These are phyloP conservation scores for Chalcis sispes DNA, from an alignment of 2,888 invertebrate genomes.

Conservation along the genomic window DNA sequence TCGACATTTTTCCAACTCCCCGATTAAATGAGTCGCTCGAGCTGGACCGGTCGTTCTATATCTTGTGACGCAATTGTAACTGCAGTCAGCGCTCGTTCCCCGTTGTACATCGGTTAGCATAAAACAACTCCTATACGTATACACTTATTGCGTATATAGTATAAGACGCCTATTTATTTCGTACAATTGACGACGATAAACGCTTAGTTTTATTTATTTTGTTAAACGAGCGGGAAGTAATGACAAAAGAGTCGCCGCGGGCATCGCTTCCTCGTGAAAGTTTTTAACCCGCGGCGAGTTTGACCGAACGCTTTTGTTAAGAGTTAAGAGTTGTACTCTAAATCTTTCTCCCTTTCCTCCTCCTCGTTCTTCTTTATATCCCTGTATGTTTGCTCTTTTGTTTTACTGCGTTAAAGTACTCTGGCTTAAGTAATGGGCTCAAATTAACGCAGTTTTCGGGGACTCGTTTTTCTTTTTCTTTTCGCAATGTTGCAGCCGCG, in stretches of 20 bases:
- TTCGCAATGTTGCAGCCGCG: too few species aligned
- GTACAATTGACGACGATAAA: too few species aligned
- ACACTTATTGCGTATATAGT: too few species aligned
- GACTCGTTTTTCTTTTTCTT: too few species aligned
- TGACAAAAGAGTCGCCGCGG: background rate
- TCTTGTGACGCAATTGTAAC: background rate
- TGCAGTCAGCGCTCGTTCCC: background rate
- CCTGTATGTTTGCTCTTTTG: too few species aligned
- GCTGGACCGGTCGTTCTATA: slow-evolving; percentile 8
- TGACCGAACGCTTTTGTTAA: slow-evolving; percentile 8
- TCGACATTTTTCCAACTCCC: background rate
- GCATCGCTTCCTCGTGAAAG: slow-evolving; percentile 20
- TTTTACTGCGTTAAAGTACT: too few species aligned
- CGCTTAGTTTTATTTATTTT: background rate
- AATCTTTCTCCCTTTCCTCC: too few species aligned
- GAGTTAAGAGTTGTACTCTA: slow-evolving; percentile 7
- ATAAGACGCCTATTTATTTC: too few species aligned
- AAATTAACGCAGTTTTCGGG: too few species aligned
- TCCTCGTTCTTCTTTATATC: too few species aligned
- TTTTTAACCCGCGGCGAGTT: background rate
- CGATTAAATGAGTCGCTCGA: slow-evolving; percentile 32
- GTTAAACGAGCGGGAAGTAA: background rate
- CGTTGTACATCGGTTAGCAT: background rate
- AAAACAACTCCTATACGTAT: background rate
- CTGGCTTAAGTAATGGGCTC: too few species aligned